Percentiles rank a stretch among this genome's conserved stretches.
These are phyloP conservation scores for Moxostoma hubbsi DNA, from an alignment of 2,797 vertebrate genomes.

Conservation along the genomic window DNA sequence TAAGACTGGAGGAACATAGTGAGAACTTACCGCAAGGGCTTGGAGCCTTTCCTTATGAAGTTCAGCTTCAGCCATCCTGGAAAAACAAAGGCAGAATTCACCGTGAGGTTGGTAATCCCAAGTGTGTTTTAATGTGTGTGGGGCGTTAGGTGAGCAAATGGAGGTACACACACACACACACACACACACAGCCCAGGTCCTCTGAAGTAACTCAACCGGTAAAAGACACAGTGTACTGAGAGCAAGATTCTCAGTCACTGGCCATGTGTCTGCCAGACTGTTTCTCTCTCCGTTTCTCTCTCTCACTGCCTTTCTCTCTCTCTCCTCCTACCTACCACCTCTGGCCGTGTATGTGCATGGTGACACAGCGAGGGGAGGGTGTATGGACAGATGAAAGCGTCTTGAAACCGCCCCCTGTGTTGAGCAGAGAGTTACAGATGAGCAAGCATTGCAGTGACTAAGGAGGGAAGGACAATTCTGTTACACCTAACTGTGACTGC, in stretches of 20 bases:
- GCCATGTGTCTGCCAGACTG: constrained; percentile 79
- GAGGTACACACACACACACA: constrained; percentile 40
- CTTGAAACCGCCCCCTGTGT: constrained; percentile 43
- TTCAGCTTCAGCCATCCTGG: constrained; percentile 97
- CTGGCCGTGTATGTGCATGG: constrained; percentile 72
- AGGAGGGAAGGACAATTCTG: constrained; percentile 32
- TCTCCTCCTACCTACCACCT: constrained; percentile 16
- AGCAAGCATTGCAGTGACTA: constrained; percentile 36
- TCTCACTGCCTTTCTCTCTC: constrained; percentile 75
- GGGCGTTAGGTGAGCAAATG: constrained; percentile 30
- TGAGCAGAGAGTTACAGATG: constrained; percentile 42
- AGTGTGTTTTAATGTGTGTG: constrained; percentile 44
- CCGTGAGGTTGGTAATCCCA: constrained; percentile 64
- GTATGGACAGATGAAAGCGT: constrained; percentile 50
- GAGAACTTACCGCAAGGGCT: constrained; percentile 94
- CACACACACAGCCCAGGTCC: constrained; percentile 62
- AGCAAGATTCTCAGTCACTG: constrained; percentile 80
- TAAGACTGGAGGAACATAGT: constrained; percentile 41
- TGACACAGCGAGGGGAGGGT: constrained; percentile 66
- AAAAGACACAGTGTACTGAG: constrained; percentile 67
- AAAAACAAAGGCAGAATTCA: constrained; percentile 76
- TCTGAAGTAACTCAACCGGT: constrained; percentile 76
- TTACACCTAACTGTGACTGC: constrained; percentile 39
- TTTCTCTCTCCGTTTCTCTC: constrained; percentile 64
- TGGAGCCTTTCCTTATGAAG: constrained; percentile 97